These are phyloP conservation scores for Podotricha telesiphe DNA, from an alignment of 2,888 invertebrate genomes.

Conservation along the genomic window DNA sequence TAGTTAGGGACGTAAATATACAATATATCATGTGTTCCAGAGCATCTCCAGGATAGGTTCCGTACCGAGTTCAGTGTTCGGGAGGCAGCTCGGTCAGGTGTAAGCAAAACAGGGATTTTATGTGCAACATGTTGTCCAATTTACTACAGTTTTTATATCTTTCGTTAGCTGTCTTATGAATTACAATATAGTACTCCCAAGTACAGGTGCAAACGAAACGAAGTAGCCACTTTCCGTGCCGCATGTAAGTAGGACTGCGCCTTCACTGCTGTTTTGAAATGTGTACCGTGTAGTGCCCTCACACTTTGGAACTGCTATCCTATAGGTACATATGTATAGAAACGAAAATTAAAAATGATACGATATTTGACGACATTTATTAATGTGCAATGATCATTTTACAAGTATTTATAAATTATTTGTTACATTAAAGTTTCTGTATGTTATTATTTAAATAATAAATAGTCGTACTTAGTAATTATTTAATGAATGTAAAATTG, in stretches of 20 bases:
- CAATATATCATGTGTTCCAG: slow-evolving; percentile 72
- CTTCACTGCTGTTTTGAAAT: no score
- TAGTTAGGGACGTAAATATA: slow-evolving; percentile 46
- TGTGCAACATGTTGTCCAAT: slow-evolving; percentile 54
- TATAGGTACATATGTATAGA: not conserved
- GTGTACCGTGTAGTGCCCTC: slow-evolving; percentile 39
- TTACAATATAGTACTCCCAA: not conserved
- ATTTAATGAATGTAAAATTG: slow-evolving; percentile 4
- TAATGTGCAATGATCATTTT: slow-evolving; percentile 2
- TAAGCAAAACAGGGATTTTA: slow-evolving; percentile 71
- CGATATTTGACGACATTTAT: slow-evolving; percentile 2
- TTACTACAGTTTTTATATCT: slow-evolving; percentile 30
- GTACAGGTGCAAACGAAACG: not conserved
- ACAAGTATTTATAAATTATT: not conserved
- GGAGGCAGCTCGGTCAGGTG: slow-evolving; percentile 63
- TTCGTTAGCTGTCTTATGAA: slow-evolving; percentile 5
- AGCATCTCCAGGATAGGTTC: slow-evolving; percentile 73
- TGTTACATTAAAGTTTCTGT: slow-evolving; percentile 1
- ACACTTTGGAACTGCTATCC: not conserved
- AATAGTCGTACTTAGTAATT: slow-evolving; percentile 5
- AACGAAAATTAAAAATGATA: not conserved
- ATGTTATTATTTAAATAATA: slow-evolving; percentile 14
- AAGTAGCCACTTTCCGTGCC: not conserved
- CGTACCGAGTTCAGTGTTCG: slow-evolving; percentile 50
- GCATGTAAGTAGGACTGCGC: no score